phyloP scores from a whole-genome alignment of 2,113 vertebrate species.

The Mustela lutreola region DNA sequence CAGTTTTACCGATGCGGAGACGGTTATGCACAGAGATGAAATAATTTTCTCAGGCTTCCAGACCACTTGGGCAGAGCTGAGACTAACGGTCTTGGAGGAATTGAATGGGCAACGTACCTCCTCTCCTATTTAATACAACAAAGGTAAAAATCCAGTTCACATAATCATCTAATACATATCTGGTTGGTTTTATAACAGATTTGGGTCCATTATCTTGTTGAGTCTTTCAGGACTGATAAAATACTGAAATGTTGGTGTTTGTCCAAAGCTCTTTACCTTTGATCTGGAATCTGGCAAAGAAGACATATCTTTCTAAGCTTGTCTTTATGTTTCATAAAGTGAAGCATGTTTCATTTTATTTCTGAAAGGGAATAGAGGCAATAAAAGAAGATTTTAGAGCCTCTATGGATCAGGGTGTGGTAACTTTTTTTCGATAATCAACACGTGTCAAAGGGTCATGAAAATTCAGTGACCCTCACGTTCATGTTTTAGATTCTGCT shows the following conservation, averaged over 20 bases:
- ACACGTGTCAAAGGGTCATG: neutral
- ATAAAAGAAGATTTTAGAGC: neutral
- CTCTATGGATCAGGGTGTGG: too few species aligned
- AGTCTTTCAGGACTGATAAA: neutral
- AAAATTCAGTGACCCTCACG: conserved; percentile 15
- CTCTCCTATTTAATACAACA: neutral
- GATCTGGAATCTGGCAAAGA: neutral
- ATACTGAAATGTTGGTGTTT: conserved; percentile 30
- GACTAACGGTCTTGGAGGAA: neutral
- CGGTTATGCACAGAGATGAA: neutral
- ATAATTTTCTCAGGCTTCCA: neutral
- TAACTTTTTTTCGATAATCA: neutral
- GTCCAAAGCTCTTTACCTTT: neutral
- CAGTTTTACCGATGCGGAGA: neutral
- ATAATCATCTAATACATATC: neutral
- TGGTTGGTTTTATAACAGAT: neutral
- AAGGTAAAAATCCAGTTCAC: neutral
- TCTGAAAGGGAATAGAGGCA: conserved; percentile 62
- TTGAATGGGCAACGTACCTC: neutral
- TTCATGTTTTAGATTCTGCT: conserved; percentile 6
- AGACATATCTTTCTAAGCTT: conserved; percentile 3
- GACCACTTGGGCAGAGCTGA: neutral
- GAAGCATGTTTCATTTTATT: conserved; percentile 32
- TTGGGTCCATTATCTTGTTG: neutral
- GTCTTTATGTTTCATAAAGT: neutral